These are phyloP conservation scores for Sardina pilchardus DNA, from an alignment of 2,113 vertebrate genomes.

Conservation along the genomic window DNA sequence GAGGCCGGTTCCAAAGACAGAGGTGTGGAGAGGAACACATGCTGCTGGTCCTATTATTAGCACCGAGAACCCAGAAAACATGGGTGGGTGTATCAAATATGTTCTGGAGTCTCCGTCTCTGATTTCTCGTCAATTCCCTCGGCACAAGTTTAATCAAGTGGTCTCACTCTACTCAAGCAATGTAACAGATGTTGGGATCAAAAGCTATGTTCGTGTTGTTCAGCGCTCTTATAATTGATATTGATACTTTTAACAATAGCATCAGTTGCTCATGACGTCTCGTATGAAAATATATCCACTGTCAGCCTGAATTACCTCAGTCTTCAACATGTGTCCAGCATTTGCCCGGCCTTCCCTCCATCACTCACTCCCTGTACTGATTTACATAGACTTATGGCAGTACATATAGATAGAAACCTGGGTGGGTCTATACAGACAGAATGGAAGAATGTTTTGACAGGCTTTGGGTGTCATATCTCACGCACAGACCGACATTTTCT, in stretches of 20 bases:
- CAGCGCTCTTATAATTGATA: not conserved
- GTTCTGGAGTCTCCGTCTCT: not conserved
- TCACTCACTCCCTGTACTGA: not conserved
- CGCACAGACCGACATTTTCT: conserved; percentile 14
- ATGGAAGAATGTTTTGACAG: conserved; percentile 29
- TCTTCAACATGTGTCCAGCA: not conserved
- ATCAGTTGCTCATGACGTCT: not conserved
- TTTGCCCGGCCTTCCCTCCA: not conserved
- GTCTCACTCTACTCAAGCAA: not conserved
- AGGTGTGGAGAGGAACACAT: conserved; percentile 19
- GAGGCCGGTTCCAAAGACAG: not conserved
- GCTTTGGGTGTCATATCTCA: conserved; percentile 35
- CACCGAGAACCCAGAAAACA: not conserved
- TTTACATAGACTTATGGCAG: not conserved
- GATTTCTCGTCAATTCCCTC: not conserved
- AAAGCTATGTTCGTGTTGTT: not conserved
- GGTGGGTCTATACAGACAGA: conserved; percentile 20
- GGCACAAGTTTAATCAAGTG: not conserved
- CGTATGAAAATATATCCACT: not conserved
- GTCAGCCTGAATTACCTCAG: conserved; percentile 14
- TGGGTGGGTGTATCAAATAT: not conserved
- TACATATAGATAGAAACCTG: not conserved
- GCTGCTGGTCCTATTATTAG: conserved; percentile 12
- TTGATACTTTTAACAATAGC: conserved; percentile 1
- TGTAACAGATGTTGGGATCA: conserved; percentile 9